Evolutionary conservation across 2,888 invertebrate genomes (phyloP).

Genomic region (Drepanosiphum platanoidis): DNA sequence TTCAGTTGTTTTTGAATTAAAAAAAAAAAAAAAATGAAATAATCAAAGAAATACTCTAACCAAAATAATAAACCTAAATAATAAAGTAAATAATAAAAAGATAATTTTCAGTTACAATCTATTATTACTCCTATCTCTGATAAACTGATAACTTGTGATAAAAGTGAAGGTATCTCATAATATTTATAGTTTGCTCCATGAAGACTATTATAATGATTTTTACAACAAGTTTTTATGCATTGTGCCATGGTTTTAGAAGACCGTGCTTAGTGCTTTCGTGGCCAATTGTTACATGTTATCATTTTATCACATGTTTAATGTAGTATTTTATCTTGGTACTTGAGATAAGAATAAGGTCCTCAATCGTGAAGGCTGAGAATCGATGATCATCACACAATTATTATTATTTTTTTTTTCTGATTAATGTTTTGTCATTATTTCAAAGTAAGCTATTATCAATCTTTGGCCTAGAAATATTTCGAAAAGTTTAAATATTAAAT

Average conservation of each 20-base stretch:
- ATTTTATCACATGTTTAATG: background rate
- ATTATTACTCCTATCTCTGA: background rate
- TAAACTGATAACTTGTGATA: background rate
- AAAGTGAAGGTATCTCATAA: background rate
- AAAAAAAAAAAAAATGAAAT: no score
- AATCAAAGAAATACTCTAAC: no score
- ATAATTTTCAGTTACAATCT: background rate
- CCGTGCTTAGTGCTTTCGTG: background rate
- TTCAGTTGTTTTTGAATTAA: no score
- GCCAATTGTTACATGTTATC: background rate
- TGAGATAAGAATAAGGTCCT: constrained; percentile 5
- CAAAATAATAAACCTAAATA: no score
- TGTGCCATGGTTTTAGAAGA: no score
- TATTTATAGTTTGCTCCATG: no score
- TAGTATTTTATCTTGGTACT: background rate
- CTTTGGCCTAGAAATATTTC: background rate
- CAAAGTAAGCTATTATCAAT: background rate
- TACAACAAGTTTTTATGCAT: no score
- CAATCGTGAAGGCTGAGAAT: background rate
- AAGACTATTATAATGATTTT: no score
- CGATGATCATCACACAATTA: background rate
- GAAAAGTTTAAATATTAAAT: no score
- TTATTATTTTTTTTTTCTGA: background rate
- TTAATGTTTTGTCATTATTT: background rate
- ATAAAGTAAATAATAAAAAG: no score